phyloP scores from a whole-genome alignment of 2,888 invertebrate genomes.

The Magallana nippona region DNA sequence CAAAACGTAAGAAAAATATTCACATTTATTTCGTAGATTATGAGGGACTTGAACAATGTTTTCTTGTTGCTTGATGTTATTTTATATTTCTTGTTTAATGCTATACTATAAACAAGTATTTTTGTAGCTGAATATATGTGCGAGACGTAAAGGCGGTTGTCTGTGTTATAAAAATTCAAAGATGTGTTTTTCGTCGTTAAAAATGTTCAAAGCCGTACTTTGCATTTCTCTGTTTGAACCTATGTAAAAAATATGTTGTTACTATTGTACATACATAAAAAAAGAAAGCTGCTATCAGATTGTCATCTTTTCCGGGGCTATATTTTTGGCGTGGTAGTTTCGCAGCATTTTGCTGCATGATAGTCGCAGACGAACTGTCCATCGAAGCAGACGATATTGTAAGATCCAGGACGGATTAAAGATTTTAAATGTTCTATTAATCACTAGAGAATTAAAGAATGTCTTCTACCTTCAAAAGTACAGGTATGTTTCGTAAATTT shows the following conservation, averaged over 20 bases:
- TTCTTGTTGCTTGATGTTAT: neutral
- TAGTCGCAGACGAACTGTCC: conserved; percentile 7
- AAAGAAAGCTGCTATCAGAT: conserved; percentile 1
- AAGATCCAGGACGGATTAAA: conserved; percentile 25
- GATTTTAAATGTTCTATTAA: neutral
- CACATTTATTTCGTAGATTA: too few species aligned
- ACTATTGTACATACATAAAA: conserved; percentile 16
- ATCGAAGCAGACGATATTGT: conserved; percentile 5
- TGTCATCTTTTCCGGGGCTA: neutral
- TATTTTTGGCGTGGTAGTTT: neutral
- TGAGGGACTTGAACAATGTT: neutral
- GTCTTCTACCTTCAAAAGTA: conserved; percentile 12
- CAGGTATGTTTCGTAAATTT: conserved; percentile 11
- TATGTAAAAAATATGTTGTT: conserved; percentile 4
- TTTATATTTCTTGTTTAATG: neutral
- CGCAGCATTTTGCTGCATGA: neutral
- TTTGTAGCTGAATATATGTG: conserved; percentile 20
- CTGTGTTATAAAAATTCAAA: conserved; percentile 16
- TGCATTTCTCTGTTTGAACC: conserved; percentile 14
- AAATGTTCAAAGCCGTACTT: conserved; percentile 15
- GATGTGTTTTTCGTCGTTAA: conserved; percentile 9
- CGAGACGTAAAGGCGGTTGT: conserved; percentile 7
- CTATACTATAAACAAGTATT: conserved; percentile 4
- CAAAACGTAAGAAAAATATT: too few species aligned
- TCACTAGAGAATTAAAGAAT: neutral